phyloP scores from a whole-genome alignment of 2,113 vertebrate genomes.

The Spermophilus dauricus region DNA sequence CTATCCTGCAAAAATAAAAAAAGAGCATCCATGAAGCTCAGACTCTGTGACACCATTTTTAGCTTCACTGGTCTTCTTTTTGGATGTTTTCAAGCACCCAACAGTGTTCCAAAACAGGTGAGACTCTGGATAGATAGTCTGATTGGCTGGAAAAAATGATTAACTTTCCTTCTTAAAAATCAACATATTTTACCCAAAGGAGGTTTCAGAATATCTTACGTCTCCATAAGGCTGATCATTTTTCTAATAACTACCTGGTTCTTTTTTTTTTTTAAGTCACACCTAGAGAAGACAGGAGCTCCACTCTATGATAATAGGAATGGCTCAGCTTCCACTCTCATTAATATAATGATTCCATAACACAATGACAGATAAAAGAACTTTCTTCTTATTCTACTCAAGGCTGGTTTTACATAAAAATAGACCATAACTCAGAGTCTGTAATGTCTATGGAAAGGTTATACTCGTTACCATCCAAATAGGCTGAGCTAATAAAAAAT shows the following conservation, averaged over 20 bases:
- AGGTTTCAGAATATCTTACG: conserved; percentile 44
- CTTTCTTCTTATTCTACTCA: conserved; percentile 88
- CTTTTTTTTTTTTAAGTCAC: conserved; percentile 17
- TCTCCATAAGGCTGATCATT: conserved; percentile 66
- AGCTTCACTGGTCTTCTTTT: not conserved
- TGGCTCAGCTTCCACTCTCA: conserved; percentile 66
- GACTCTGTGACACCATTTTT: not conserved
- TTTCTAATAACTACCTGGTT: conserved; percentile 66
- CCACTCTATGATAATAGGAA: conserved; percentile 79
- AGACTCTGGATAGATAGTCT: not conserved
- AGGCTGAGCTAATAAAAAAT: conserved; percentile 92
- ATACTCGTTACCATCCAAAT: conserved; percentile 90
- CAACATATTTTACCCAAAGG: conserved; percentile 48
- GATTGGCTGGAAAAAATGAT: not conserved
- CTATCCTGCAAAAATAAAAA: not conserved
- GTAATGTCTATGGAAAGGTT: conserved; percentile 90
- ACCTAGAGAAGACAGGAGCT: conserved; percentile 67
- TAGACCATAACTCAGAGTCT: conserved; percentile 89
- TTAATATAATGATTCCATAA: conserved; percentile 87
- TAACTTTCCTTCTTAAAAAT: not conserved
- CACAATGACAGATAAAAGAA: conserved; percentile 88
- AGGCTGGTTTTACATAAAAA: conserved; percentile 89
- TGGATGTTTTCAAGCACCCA: not conserved
- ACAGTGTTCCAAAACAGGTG: not conserved
- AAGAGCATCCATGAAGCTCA: not conserved